Conservation (phyloP, 2,888 invertebrate species). For the Drosophila kuntzei region DNA sequence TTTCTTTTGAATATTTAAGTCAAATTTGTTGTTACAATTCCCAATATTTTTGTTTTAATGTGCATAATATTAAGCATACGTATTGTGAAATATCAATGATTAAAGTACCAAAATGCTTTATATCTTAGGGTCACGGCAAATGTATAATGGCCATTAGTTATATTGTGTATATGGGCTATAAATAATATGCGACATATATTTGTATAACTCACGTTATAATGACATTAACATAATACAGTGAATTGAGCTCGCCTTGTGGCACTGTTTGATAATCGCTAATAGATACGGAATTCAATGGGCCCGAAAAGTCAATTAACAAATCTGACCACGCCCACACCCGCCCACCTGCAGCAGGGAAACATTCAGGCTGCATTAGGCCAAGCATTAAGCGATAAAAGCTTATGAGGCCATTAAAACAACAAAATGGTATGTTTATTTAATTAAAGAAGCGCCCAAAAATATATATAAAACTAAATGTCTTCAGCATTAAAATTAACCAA, state of each 20-base stretch:
- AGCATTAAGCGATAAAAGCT: slow-evolving; percentile 69
- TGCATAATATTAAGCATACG: too few relatives aligned
- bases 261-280: slow-evolving; percentile 42
- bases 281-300: slow-evolving; percentile 60
- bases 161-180: slow-evolving; percentile 40
- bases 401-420: slow-evolving; percentile 61
- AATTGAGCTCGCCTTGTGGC: slow-evolving; percentile 42
- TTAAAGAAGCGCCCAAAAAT: slow-evolving; percentile 51
- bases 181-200: slow-evolving; percentile 53
- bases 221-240: slow-evolving; percentile 65
- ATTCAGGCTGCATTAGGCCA: slow-evolving; percentile 33
- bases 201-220: slow-evolving; percentile 68
- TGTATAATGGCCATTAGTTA: slow-evolving; percentile 51
- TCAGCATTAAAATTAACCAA: slow-evolving; percentile 68
- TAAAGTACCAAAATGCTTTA: background rate
- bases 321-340: slow-evolving; percentile 25
- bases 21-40: too few relatives aligned
- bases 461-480: slow-evolving; percentile 64
- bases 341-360: slow-evolving; percentile 22
- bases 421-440: slow-evolving; percentile 68
- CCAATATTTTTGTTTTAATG: too few relatives aligned
- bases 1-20: too few relatives aligned
- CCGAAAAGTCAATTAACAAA: slow-evolving; percentile 62
- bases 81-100: background rate
- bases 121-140: background rate